Percentiles rank a stretch among this genome's conserved stretches.
Conservation (phyloP, 1,140 invertebrate species). For the Hypsibius dujardini region DNA sequence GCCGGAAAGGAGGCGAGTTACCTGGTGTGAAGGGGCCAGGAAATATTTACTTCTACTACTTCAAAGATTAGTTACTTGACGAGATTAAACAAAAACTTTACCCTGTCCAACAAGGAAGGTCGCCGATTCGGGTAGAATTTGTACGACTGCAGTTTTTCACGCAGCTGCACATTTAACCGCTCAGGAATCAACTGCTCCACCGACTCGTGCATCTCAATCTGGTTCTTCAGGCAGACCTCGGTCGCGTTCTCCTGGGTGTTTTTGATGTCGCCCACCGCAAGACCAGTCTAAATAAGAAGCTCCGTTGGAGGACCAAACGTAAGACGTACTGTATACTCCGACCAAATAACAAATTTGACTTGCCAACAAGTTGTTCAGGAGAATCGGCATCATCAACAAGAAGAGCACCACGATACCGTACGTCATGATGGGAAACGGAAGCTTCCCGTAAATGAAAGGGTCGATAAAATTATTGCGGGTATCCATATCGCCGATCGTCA, state of each 20-base stretch:
- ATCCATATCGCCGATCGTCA: constrained; percentile 16
- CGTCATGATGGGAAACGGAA: constrained; percentile 11
- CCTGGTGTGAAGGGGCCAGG: too few relatives aligned
- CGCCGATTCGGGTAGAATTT: background rate
- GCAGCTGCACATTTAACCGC: background rate
- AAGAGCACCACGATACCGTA: background rate
- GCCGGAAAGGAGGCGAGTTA: too few relatives aligned
- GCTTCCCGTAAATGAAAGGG: background rate
- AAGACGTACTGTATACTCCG: background rate
- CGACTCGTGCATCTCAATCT: background rate
- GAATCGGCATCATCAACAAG: constrained; percentile 12
- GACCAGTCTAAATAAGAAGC: constrained; percentile 12
- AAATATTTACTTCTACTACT: too few relatives aligned
- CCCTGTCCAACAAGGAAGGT: background rate
- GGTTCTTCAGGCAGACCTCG: background rate
- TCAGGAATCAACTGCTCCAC: background rate
- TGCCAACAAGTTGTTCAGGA: constrained; percentile 11
- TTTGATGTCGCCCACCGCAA: constrained; percentile 7
- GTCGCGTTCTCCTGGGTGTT: background rate
- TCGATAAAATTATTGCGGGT: background rate
- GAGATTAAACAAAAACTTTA: background rate
- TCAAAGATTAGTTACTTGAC: too few relatives aligned
- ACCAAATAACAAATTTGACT: background rate
- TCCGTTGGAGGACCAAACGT: background rate
- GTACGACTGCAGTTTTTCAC: background rate